Evolutionary conservation across 30 jellyfish, hydroid and myxozoan genomes (phyloP).

Genomic region (Calvadosia cruxmelitensis): DNA sequence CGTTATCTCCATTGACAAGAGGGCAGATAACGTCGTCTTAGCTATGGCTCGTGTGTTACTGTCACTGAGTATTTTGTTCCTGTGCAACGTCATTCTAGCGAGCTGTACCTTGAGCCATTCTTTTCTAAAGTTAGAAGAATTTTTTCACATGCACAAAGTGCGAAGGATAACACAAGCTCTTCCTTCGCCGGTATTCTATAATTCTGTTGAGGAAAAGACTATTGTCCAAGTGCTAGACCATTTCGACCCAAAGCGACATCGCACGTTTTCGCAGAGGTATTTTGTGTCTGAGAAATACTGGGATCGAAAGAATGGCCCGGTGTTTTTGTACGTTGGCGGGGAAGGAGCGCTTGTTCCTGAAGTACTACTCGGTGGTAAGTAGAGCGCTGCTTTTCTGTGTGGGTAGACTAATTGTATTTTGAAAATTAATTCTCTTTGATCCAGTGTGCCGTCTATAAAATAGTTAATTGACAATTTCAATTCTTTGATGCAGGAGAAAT

Average conservation of each 20-base stretch:
- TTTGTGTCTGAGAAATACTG: conserved; percentile 37
- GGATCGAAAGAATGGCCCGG: conserved; percentile 52
- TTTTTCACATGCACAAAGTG: background rate
- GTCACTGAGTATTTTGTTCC: background rate
- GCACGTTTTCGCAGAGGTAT: conserved; percentile 36
- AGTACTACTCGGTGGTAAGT: conserved; percentile 46
- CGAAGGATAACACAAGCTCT: background rate
- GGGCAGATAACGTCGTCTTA: too few species aligned
- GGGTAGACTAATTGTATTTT: too few species aligned
- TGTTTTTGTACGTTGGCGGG: conserved; percentile 65
- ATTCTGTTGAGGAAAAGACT: conserved; percentile 35
- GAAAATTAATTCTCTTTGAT: too few species aligned
- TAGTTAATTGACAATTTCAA: background rate
- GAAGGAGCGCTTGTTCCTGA: conserved; percentile 63
- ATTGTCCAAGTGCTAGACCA: conserved; percentile 46
- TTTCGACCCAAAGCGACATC: conserved; percentile 22
- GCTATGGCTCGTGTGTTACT: too few species aligned
- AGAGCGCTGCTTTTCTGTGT: too few species aligned
- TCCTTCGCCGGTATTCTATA: background rate
- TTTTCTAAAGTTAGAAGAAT: background rate
- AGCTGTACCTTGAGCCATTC: background rate
- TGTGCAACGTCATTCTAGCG: background rate
- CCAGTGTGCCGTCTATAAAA: too few species aligned
- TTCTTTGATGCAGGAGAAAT: conserved; percentile 29
- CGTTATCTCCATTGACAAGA: too few species aligned